Conservation (phyloP, 2,797 vertebrate species). For the Pristis pectinata region DNA sequence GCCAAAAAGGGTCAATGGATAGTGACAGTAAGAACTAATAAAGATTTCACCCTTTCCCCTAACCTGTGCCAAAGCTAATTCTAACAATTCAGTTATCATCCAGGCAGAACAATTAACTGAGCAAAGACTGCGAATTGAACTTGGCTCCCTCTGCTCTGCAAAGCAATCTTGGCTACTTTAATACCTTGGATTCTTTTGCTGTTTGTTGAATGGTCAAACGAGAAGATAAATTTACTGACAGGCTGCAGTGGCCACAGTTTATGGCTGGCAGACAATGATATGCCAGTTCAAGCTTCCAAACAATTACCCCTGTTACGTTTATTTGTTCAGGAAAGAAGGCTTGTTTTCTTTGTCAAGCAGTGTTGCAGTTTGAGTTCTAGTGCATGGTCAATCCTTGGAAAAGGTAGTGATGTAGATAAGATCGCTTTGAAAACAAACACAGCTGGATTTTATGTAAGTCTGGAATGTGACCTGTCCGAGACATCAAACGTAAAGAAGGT, state of each 20-base stretch:
- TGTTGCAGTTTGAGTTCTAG: constrained; percentile 24
- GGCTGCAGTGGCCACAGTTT: background rate
- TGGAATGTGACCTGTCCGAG: constrained; percentile 33
- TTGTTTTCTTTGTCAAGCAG: too few relatives aligned
- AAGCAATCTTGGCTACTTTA: background rate
- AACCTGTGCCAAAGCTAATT: background rate
- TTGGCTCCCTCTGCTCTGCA: background rate
- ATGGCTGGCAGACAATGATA: background rate
- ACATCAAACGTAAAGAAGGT: constrained; percentile 20
- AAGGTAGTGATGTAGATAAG: background rate
- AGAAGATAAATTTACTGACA: background rate
- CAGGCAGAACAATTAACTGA: background rate
- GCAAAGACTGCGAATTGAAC: background rate
- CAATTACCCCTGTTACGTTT: background rate
- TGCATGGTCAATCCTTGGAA: constrained; percentile 3
- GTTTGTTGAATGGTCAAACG: background rate
- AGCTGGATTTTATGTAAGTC: constrained; percentile 13
- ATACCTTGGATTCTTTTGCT: background rate
- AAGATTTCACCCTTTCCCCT: background rate
- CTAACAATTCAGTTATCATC: background rate
- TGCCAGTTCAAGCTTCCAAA: background rate
- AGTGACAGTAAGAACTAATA: background rate
- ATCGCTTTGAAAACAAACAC: constrained; percentile 18
- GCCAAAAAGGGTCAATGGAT: background rate
- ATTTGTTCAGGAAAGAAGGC: background rate